Conservation (phyloP, 2,113 vertebrate genomes). For the Chaetops frenatus region DNA sequence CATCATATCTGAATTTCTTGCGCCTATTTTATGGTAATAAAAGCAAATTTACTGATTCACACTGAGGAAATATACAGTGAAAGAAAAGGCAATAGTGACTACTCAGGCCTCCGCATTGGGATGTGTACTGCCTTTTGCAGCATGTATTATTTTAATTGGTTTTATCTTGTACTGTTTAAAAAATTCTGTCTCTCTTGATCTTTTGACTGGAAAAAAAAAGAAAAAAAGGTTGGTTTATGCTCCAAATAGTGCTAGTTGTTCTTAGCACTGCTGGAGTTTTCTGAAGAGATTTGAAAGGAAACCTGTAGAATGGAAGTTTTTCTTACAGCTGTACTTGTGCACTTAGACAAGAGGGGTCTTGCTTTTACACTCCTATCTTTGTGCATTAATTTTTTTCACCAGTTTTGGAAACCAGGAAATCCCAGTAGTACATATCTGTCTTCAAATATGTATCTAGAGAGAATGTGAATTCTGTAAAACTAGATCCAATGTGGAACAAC, state of each 20-base stretch:
- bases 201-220: background rate
- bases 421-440: too few relatives aligned
- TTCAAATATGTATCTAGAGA: background rate
- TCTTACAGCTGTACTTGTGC: background rate
- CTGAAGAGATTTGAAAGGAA: background rate
- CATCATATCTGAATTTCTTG: background rate
- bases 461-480: background rate
- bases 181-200: background rate
- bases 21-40: background rate
- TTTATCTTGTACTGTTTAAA: background rate
- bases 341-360: background rate
- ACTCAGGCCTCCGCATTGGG: background rate
- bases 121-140: background rate
- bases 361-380: background rate
- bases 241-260: background rate
- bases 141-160: background rate
- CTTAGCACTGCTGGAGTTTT: background rate
- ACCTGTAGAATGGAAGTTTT: background rate
- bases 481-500: background rate
- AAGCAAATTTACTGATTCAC: background rate
- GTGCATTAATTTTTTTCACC: background rate
- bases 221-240: background rate
- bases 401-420: background rate
- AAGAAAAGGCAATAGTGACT: background rate
- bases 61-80: background rate